Evolutionary conservation across 1,140 invertebrate species (phyloP), one percentile per base, ranked within the genome.

Genomic region (Bombus sibiricus): DNA sequence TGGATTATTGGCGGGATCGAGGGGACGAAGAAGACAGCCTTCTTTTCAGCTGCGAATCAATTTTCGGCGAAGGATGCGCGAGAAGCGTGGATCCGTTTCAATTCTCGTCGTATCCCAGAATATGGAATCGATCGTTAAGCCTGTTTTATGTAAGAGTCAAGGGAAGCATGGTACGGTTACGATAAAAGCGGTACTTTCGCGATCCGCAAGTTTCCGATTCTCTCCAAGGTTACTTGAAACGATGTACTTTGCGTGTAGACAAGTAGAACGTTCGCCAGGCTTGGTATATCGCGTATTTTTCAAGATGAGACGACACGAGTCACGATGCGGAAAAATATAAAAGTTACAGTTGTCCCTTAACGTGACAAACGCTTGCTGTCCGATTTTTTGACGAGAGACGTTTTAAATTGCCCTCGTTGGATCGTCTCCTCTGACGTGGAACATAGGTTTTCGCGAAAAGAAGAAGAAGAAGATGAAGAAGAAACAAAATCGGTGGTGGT

Each of bases 41-140:
- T 81, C 37, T 57, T 72, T 79, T 69, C 22, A n/a, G 13, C 69
- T 15, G 39, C 25, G 12, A 41, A 82, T 82, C 57, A 47, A 82
- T 76, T 82, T 76, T 37, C 39, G 32, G 0, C 18, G 25, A 28
- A 62, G 10, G 32, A 8, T 8, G 37, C 13, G 57, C 25, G 25
- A 3, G 37, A 18, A 39, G 5, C n/a, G 12, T 13, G 28, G 10
- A 25, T 66, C 59, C 28, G 43, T 4, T 34, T 15, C 22, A 8
- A 3, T 13, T 28, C 37, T n/a, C 69, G 34, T 41, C 34, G 68
- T 39, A 28, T 25, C n/a, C 18, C 37, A 5, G 68, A 25, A 39
- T 37, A 22, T 10, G 34, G 22, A 39, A 69, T 25, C 34, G 34
- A 28, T 34, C 13, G 66, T 68, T 39, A 53, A 53, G 22, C 39